phyloP scores from a whole-genome alignment of 2,113 vertebrate species.

The Saguinus imperator region DNA sequence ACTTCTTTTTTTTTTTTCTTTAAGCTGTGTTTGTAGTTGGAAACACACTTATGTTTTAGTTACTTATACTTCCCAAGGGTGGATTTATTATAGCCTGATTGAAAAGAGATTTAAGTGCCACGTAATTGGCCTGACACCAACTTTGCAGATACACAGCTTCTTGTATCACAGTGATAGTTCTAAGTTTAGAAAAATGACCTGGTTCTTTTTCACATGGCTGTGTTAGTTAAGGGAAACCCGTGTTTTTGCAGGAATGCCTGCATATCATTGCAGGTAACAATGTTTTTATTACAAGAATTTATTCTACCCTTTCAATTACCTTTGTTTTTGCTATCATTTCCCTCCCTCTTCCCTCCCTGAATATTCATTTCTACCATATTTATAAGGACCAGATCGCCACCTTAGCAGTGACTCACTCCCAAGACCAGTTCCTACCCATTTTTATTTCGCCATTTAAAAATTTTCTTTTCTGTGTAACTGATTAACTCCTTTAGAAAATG shows the following conservation, averaged over 20 bases:
- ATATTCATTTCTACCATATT: neutral
- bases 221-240: neutral
- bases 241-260: neutral
- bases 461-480: neutral
- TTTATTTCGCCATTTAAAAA: neutral
- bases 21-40: neutral
- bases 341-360: neutral
- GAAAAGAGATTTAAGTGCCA: neutral
- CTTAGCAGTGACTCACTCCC: neutral
- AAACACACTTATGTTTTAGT: conserved; percentile 14
- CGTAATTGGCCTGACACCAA: neutral
- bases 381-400: neutral
- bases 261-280: neutral
- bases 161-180: neutral
- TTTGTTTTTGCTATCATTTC: neutral
- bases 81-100: neutral
- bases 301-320: neutral
- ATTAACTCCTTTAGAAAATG: neutral
- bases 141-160: conserved; percentile 21
- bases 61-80: neutral
- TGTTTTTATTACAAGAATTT: neutral
- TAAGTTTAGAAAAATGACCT: conserved; percentile 44
- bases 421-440: neutral
- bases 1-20: neutral
- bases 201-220: neutral